Base-by-base conservation (phyloP, 1,140 invertebrate species). In the Metopolophium dirhodum region DNA sequence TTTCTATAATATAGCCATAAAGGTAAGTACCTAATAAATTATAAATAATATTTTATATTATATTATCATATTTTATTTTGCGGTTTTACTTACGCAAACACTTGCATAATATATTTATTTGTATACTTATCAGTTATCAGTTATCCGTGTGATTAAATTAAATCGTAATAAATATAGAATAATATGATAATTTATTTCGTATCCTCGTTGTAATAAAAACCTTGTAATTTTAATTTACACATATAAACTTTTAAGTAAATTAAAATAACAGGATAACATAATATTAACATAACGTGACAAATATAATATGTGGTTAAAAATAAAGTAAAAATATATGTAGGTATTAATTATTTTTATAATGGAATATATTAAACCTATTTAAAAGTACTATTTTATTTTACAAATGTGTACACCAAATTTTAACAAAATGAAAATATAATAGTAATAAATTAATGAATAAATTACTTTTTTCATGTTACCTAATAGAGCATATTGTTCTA, bases 141-240 rank as follows among this genome's bases (percentile, higher is more conserved):
- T 47, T 47, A 18, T 51, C 49, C 8, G 37, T 41, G 35, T 83
- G 82, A 83, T 83, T 20, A 82, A 82, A 82, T 35, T 83, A 83
- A 83, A 1, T 41, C 18, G 77, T 22, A 37, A 37, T 82, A 35
- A 82, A 82, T 82, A 82, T 82, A 37, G 77, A 82, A 83, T 83
- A 83, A 83, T 37, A 83, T 41, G 37, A 83, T 83, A 83, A 41
- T 83, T 41, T 41, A 37, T 37, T 41, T 83, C 22, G 8, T 83
- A 37, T 83, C 35, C 77, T 83, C 37, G 9, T 41, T 41, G 82
- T 23, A 37, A 37, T 7, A 83, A 83, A 82, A 35, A 23, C 35
- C 82, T 83, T 41, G 82, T 83, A 37, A 83, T 83, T 68, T 68
- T 41, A 37, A 83, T 83, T 83, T 83, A 83, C 35, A 82, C n/a